These are phyloP conservation scores for Enteromius viviparus DNA, from an alignment of 2,797 vertebrate species.

Conservation along the genomic window DNA sequence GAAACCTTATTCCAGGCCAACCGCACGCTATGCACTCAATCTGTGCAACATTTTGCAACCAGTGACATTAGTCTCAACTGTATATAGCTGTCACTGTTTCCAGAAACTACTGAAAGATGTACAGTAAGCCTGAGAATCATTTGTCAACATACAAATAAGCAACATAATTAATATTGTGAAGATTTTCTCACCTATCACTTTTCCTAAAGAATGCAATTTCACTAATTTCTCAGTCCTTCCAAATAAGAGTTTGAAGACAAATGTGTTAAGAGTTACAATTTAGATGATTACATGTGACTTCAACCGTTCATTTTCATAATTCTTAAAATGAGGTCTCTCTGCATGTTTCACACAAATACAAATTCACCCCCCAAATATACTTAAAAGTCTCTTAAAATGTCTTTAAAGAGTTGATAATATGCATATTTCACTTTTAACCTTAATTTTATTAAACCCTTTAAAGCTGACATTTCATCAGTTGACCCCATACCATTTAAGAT, in stretches of 20 bases:
- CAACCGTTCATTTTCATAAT: not conserved
- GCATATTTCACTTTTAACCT: not conserved
- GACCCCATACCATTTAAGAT: not conserved
- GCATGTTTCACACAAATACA: not conserved
- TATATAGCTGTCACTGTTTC: not conserved
- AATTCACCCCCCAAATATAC: not conserved
- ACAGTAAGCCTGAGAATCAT: not conserved
- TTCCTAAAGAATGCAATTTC: not conserved
- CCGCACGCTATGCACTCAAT: not conserved
- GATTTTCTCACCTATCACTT: not conserved
- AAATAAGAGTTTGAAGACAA: not conserved
- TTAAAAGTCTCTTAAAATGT: not conserved
- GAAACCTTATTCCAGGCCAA: not conserved
- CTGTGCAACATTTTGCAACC: not conserved
- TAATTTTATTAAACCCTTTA: not conserved
- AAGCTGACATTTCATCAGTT: not conserved
- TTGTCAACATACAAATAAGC: not conserved
- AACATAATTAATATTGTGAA: not conserved
- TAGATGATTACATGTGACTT: not conserved
- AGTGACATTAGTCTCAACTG: not conserved
- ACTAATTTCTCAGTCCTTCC: not conserved
- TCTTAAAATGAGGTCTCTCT: not conserved
- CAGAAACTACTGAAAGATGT: not conserved
- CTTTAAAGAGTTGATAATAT: not conserved
- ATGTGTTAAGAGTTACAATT: not conserved